These are phyloP conservation scores for Phrynocephalus guinanensis DNA, from an alignment of 2,797 vertebrate genomes.

Conservation along the genomic window DNA sequence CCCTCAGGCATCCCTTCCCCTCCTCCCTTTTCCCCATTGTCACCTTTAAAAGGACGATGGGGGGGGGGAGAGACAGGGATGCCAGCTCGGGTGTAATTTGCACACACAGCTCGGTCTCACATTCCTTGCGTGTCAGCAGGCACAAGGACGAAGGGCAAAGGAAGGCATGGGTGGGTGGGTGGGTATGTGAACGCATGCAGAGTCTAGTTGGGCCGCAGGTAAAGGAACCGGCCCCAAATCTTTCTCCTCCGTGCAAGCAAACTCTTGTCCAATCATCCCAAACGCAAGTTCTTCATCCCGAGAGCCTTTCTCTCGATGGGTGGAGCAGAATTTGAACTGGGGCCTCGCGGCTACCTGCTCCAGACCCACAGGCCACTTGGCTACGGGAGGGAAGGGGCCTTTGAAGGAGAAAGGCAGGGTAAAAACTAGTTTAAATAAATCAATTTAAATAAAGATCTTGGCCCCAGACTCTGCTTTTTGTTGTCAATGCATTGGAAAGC, in stretches of 20 bases:
- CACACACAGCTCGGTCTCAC: background rate
- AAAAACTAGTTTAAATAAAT: too few relatives aligned
- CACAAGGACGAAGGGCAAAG: background rate
- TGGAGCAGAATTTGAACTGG: background rate
- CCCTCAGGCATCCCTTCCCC: background rate
- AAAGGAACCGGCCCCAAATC: background rate
- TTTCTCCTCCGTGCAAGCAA: background rate
- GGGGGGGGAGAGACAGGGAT: background rate
- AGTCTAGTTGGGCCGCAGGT: background rate
- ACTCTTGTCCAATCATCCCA: background rate
- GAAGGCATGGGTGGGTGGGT: background rate
- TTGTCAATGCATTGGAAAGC: background rate
- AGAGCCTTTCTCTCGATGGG: background rate
- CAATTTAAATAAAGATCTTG: too few relatives aligned
- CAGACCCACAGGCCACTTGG: background rate
- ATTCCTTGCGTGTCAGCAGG: conserved; percentile 12
- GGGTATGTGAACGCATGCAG: too few relatives aligned
- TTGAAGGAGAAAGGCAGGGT: too few relatives aligned
- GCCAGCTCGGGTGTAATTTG: background rate
- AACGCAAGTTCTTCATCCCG: background rate
- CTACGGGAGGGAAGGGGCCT: background rate
- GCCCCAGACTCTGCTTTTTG: background rate
- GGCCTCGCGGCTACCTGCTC: too few relatives aligned
- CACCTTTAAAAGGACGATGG: background rate
- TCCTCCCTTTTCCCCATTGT: background rate